These are phyloP conservation scores for Podarcis cretensis DNA, from an alignment of 2,113 vertebrate genomes.

Conservation along the genomic window DNA sequence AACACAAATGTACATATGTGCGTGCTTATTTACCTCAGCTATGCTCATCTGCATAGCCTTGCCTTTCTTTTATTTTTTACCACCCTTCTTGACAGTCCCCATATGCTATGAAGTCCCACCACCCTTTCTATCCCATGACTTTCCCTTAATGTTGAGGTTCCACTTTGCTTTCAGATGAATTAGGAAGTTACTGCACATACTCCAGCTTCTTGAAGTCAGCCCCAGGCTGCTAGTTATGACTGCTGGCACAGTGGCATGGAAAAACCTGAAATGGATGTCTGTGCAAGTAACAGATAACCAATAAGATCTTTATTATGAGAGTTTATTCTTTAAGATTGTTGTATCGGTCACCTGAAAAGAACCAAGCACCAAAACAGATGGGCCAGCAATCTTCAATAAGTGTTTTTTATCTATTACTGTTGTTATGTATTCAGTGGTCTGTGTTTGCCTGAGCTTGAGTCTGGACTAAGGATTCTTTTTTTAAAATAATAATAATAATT, in stretches of 20 bases:
- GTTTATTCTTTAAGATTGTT: not conserved
- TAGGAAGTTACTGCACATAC: not conserved
- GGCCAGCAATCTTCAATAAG: not conserved
- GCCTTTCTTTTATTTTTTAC: not conserved
- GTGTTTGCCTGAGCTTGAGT: too few species aligned
- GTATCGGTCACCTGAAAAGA: not conserved
- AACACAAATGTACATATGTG: not conserved
- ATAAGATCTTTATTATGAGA: not conserved
- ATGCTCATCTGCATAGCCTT: too few species aligned
- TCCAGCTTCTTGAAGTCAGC: not conserved
- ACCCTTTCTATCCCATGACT: too few species aligned
- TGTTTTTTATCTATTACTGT: too few species aligned
- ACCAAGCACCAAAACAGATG: not conserved
- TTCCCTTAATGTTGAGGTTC: too few species aligned
- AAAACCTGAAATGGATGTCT: not conserved
- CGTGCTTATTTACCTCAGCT: not conserved
- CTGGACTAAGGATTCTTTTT: too few species aligned
- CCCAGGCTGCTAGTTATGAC: not conserved
- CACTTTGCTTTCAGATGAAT: not conserved
- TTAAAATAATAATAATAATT: too few species aligned
- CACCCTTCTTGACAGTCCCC: not conserved
- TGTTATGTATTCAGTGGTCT: too few species aligned
- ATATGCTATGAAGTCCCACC: not conserved
- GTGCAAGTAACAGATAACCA: not conserved
- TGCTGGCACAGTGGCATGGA: not conserved